Percentiles rank a stretch among this genome's conserved stretches.
These are phyloP conservation scores for Sarcoramphus papa DNA, from an alignment of 2,797 vertebrate genomes.

Conservation along the genomic window DNA sequence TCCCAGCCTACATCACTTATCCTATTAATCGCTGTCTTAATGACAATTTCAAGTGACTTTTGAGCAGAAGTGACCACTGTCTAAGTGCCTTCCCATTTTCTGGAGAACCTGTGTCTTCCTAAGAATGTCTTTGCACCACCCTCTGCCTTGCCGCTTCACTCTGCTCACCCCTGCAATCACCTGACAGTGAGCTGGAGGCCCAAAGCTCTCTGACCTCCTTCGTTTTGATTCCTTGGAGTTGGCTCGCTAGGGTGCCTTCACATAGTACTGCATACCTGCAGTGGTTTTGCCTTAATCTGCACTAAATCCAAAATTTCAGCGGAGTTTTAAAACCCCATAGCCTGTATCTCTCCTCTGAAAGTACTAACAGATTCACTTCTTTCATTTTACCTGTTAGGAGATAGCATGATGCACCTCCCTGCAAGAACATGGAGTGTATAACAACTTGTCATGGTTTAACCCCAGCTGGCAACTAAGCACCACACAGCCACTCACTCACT, in stretches of 20 bases:
- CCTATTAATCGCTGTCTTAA: background rate
- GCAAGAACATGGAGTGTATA: background rate
- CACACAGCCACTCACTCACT: too few relatives aligned
- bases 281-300: background rate
- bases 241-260: background rate
- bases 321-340: background rate
- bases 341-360: background rate
- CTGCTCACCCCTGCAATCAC: background rate
- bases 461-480: too few relatives aligned
- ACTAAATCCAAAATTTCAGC: background rate
- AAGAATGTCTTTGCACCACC: background rate
- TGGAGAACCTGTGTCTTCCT: background rate
- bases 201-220: background rate
- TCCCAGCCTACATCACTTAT: background rate
- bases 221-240: background rate
- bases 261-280: background rate
- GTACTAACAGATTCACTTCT: background rate
- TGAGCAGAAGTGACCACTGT: background rate
- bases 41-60: background rate
- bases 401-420: background rate
- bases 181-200: background rate
- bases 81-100: background rate
- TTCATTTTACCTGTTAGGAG: background rate
- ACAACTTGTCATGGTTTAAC: background rate
- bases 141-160: background rate